Evolutionary conservation across 2,113 vertebrate species (phyloP), one percentile per base, ranked within the genome.

Genomic region (Monopterus albus): DNA sequence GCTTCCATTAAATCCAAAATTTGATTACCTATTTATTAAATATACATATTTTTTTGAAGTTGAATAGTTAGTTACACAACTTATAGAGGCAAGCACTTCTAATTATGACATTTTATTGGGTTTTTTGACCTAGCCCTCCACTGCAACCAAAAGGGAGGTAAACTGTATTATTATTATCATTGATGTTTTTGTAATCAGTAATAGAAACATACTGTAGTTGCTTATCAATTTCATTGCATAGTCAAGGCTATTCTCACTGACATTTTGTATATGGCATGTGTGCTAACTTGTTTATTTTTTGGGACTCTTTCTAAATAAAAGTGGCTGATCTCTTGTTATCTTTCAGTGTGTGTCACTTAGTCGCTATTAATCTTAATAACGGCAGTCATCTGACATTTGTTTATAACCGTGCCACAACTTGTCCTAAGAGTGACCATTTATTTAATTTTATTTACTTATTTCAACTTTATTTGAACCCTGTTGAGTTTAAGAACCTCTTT

Each of bases 221-320:
- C 78, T 88, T 84, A 78, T 83, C 73, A 80, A 7, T 80, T 84
- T 59, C 85, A 90, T 90, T n/a, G 51, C 87, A 86, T 88, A 83
- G 88, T 73, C 87, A 84, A n/a, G 84, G 80, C 85, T 88, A 69
- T 87, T 91, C 84, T 90, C 89, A 89, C 81, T 83, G 84, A 91
- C 90, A 91, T 93, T 94, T 92, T 94, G 83, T 92, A 93, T 90
- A 85, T 93, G 90, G 88, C 92, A 93, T 92, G 90, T 94, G 92
- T 94, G 90, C 91, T 88, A 90, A 92, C 91, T 91, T 91, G 85
- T 91, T 92, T 92, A 92, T 93, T 93, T 93, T 93, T 93, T 88
- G 91, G 90, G 90, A 93, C 82, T 91, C 88, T 94, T 94, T 94
- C 86, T 92, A 92, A 94, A 93, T 94, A 94, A 94, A 93, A 82